Evolutionary conservation across 2,888 invertebrate species (phyloP).

Genomic region (Aricia artaxerxes): DNA sequence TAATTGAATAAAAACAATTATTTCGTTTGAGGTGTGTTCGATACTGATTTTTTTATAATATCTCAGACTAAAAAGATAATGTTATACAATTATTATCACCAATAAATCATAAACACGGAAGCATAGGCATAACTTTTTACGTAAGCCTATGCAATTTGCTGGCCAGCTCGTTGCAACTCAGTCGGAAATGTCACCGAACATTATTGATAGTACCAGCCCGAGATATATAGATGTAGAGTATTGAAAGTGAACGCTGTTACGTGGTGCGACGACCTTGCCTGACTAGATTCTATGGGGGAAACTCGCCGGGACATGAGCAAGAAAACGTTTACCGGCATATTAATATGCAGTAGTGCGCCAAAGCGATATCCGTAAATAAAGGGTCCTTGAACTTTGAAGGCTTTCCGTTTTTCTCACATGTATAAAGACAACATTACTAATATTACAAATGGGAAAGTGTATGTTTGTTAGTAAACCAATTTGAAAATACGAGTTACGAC

Average conservation of each 20-base stretch:
- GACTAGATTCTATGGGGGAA: constrained; percentile 30
- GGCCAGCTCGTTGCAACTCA: neutral
- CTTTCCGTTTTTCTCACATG: neutral
- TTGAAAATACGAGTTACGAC: no score
- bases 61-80: neutral
- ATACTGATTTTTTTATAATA: neutral
- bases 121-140: neutral
- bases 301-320: constrained; percentile 15
- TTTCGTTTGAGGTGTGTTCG: no score
- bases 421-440: no score
- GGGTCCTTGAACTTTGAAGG: neutral
- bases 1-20: neutral
- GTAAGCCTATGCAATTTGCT: constrained; percentile 3
- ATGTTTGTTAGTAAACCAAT: no score
- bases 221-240: neutral
- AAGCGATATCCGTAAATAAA: neutral
- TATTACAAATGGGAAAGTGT: neutral
- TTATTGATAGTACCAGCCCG: constrained; percentile 19
- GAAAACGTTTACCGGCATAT: neutral
- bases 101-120: neutral
- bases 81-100: neutral
- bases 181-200: constrained; percentile 28
- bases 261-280: constrained; percentile 30
- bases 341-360: neutral
- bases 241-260: constrained; percentile 14